A percentile compares a stretch with the other conserved stretches of the same genome.
These are phyloP conservation scores for Scytalopus superciliaris DNA, from an alignment of 2,113 vertebrate species.

Conservation along the genomic window DNA sequence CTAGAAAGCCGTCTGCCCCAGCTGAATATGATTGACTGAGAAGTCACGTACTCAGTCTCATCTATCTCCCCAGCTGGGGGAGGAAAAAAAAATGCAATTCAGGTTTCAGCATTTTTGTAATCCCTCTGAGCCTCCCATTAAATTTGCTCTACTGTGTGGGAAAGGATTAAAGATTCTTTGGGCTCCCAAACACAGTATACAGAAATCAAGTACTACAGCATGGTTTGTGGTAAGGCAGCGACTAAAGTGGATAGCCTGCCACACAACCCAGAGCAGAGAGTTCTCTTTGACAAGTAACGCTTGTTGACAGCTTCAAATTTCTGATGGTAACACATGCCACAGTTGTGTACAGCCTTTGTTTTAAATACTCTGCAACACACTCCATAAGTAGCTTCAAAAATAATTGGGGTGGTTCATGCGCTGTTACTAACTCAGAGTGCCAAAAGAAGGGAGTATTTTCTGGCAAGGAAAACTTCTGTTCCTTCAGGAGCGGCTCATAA, in stretches of 20 bases:
- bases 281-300: constrained; percentile 4
- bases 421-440: not conserved
- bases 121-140: constrained; percentile 59
- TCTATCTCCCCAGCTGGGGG: constrained; percentile 29
- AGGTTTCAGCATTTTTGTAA: constrained; percentile 60
- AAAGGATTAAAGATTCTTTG: constrained; percentile 61
- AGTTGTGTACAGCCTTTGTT: not conserved
- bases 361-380: not conserved
- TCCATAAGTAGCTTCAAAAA: not conserved
- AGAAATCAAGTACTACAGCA: constrained; percentile 32
- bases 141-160: constrained; percentile 52
- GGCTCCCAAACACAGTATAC: constrained; percentile 25
- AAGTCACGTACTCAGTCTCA: constrained; percentile 47
- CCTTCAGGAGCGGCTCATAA: not conserved
- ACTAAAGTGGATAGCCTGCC: not conserved
- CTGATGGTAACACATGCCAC: not conserved
- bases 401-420: not conserved
- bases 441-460: not conserved
- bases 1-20: not conserved
- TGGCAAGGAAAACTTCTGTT: not conserved
- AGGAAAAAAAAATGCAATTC: constrained; percentile 47
- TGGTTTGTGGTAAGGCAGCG: constrained; percentile 44
- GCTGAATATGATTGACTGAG: not conserved
- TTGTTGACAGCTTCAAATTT: constrained; percentile 20
- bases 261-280: not conserved